Base-by-base conservation (phyloP, 2,113 vertebrate species). In the Cochlearius cochlearius region DNA sequence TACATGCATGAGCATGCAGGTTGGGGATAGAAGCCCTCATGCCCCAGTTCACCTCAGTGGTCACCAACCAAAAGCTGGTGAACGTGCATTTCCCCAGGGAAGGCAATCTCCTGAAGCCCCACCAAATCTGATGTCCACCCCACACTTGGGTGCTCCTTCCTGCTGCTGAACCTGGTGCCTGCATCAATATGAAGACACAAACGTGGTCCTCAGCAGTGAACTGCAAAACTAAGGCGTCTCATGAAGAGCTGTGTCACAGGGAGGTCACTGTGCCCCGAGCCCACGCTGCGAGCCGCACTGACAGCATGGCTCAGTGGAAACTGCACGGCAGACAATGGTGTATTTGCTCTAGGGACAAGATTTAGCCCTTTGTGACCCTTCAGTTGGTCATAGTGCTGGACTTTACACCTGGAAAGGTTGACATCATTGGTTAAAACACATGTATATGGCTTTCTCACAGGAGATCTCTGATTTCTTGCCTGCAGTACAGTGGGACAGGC, bases 21-120 rank as follows among this genome's bases (percentile, higher is more conserved):
- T 3, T 3, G 14, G 50, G 49, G 4, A 30, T 0, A 15, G 69
- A 26, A 78, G 12, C 6, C 45, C 41, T 1, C 0, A 15, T 1
- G 23, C 12, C 50, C 19, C 34, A 23, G 2, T 14, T 78, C 50
- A 15, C 5, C 27, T 38, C 7, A 1, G 10, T 5, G 36, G 3
- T 64, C 38, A 36, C 26, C 45, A 60, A 4, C 6, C 60, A 56
- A 49, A 41, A 12, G 14, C 15, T 50, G 74, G 5, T 27, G 41
- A 59, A 50, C 0, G 0, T 21, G 9, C 25, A 19, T 43, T 45
- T 75, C 32, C 32, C n/a, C 0, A 1, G 30, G 19, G n/a, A 53
- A 64, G 18, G 18, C 15, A 78, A 25, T 10, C 20, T 32, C 58
- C 11, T 12, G 29, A 89, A 88, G 39, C 5, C 41, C 6, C 16